Evolutionary conservation across 1,140 invertebrate genomes (phyloP).

Genomic region (Bombus huntii): DNA sequence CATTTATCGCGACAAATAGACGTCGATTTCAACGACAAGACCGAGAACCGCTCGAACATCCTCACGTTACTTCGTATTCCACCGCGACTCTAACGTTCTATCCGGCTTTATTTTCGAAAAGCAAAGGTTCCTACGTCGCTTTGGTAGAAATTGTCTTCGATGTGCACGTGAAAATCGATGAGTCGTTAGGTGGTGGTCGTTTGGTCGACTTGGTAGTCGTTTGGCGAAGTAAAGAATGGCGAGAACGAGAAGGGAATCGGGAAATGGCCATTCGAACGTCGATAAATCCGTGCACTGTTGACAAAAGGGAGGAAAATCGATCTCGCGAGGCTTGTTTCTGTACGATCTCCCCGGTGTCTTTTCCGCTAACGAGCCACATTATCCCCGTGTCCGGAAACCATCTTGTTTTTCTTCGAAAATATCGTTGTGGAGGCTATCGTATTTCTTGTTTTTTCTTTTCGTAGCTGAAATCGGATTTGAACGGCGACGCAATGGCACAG

Average conservation of each 20-base stretch:
- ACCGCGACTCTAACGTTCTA: not conserved
- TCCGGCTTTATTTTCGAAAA: not conserved
- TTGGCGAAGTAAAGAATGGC: not conserved
- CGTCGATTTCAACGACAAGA: not conserved
- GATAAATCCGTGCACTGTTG: constrained; percentile 31
- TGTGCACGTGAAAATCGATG: constrained; percentile 40
- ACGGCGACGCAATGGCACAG: not conserved
- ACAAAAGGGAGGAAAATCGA: constrained; percentile 15
- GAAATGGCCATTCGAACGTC: not conserved
- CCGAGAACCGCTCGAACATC: not conserved
- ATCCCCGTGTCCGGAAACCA: not conserved
- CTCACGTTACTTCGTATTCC: not conserved
- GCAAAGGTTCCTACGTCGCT: constrained; percentile 56
- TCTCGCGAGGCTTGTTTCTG: constrained; percentile 40
- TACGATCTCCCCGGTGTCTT: not conserved
- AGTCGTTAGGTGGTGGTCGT: not conserved
- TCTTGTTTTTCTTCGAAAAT: not conserved
- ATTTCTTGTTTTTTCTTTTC: too few species aligned
- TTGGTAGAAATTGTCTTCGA: not conserved
- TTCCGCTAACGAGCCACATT: not conserved
- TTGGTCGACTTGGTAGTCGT: constrained; percentile 8
- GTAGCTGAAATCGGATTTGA: not conserved
- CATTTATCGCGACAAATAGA: not conserved
- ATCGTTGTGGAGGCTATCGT: not conserved
- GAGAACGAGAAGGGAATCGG: not conserved